These are phyloP conservation scores for Oncopeltus fasciatus DNA, from an alignment of 1,140 invertebrate genomes.

Conservation along the genomic window DNA sequence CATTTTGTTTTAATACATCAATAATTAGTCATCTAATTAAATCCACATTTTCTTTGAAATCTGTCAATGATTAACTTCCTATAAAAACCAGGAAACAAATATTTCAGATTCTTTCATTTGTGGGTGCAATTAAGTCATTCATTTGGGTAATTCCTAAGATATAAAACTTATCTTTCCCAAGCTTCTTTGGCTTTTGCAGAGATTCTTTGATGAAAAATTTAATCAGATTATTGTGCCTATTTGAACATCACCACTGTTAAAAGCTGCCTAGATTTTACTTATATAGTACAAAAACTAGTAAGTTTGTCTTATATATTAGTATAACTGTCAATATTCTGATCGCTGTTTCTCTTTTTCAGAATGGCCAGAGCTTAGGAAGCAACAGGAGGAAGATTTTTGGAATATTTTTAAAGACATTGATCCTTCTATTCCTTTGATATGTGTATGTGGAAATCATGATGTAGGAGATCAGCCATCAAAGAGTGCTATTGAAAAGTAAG, in stretches of 20 bases:
- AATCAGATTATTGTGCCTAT: neutral
- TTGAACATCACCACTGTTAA: neutral
- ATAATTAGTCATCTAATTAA: too few relatives aligned
- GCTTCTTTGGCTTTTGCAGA: neutral
- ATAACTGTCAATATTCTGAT: neutral
- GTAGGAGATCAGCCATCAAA: constrained; percentile 36
- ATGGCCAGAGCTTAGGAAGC: constrained; percentile 22
- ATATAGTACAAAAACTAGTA: neutral
- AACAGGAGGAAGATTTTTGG: constrained; percentile 34
- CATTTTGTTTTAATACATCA: too few relatives aligned
- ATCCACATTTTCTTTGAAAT: too few relatives aligned
- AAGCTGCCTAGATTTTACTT: neutral
- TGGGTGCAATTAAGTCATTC: too few relatives aligned
- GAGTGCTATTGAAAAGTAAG: constrained; percentile 27
- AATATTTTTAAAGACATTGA: constrained; percentile 32
- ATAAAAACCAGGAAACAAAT: too few relatives aligned
- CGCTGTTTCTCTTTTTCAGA: constrained; percentile 1
- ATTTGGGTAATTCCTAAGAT: too few relatives aligned
- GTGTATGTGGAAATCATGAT: constrained; percentile 44
- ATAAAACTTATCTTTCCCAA: neutral
- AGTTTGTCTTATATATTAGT: neutral
- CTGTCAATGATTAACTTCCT: too few relatives aligned
- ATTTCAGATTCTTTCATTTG: too few relatives aligned
- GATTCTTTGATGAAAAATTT: neutral
- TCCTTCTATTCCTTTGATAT: constrained; percentile 35